These are phyloP conservation scores for Notothenia rossii DNA, from an alignment of 2,113 vertebrate genomes.

Conservation along the genomic window DNA sequence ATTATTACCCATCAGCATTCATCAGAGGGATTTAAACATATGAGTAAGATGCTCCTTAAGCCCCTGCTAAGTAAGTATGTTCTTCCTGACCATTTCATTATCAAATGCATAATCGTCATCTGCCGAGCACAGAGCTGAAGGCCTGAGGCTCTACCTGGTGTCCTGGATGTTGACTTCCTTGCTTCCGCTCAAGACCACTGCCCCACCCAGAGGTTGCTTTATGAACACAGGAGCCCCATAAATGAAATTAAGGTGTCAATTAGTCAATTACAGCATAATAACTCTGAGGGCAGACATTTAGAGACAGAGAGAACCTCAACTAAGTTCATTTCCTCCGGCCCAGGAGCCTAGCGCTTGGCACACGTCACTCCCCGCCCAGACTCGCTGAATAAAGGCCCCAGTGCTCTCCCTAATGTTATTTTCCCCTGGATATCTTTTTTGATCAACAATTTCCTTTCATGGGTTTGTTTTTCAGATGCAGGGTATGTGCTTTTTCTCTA, in stretches of 20 bases:
- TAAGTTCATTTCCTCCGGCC: conserved; percentile 87
- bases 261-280: conserved; percentile 88
- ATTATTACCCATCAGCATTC: conserved; percentile 80
- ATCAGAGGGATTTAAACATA: conserved; percentile 79
- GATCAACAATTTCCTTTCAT: conserved; percentile 89
- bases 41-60: conserved; percentile 78
- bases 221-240: conserved; percentile 87
- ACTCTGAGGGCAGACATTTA: conserved; percentile 88
- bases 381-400: conserved; percentile 82
- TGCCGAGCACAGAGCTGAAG: conserved; percentile 63
- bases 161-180: conserved; percentile 76
- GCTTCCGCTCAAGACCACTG: conserved; percentile 82
- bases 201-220: conserved; percentile 85
- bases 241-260: conserved; percentile 92
- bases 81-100: conserved; percentile 83
- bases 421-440: conserved; percentile 87
- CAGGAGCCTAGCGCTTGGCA: conserved; percentile 83
- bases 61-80: conserved; percentile 82
- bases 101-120: conserved; percentile 78
- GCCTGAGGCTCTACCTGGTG: conserved; percentile 77
- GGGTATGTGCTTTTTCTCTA: conserved; percentile 95
- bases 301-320: conserved; percentile 85
- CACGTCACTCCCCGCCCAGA: conserved; percentile 85
- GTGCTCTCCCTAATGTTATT: conserved; percentile 87
- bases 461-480: conserved; percentile 90